Evolutionary conservation across 1,140 invertebrate species (phyloP), one percentile per base, ranked within the genome.

Genomic region (Hestina assimilis): DNA sequence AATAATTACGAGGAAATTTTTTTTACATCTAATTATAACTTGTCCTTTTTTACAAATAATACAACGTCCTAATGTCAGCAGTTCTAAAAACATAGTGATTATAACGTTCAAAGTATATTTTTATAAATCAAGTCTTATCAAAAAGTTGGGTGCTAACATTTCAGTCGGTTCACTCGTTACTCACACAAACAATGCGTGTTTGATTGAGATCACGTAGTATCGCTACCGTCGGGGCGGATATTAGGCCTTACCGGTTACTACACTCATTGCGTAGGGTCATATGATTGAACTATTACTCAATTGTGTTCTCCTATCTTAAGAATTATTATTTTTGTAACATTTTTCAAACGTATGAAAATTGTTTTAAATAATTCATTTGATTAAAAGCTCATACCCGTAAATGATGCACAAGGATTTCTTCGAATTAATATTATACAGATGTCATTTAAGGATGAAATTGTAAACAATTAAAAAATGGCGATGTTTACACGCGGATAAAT

Each of bases 401-500:
- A n/a, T n/a, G n/a, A n/a, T n/a, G n/a, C n/a, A n/a, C n/a, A n/a
- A n/a, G n/a, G n/a, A n/a, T n/a, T n/a, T n/a, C n/a, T n/a, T n/a
- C n/a, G n/a, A n/a, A n/a, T n/a, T n/a, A n/a, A n/a, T n/a, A n/a
- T n/a, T n/a, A n/a, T n/a, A n/a, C n/a, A n/a, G n/a, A n/a, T n/a
- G n/a, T n/a, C n/a, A n/a, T n/a, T n/a, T n/a, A n/a, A n/a, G n/a
- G n/a, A n/a, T n/a, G 26, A 8, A 28, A 4, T 33, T 14, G 15
- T 23, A 20, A 21, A 42, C 14, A 47, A 29, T 31, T 12, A 52
- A 9, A 3, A 20, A 41, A 20, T 35, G 48, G 29, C 48, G 11
- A n/a, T 20, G 35, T 23, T 28, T 63, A 35, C 15, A 62, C 62
- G 71, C 81, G 70, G 79, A 77, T 83, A 77, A 72, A 88, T 85